Evolutionary conservation across 2,113 vertebrate species (phyloP), one percentile per base, ranked within the genome.

Genomic region (Hippocampus barbouri): DNA sequence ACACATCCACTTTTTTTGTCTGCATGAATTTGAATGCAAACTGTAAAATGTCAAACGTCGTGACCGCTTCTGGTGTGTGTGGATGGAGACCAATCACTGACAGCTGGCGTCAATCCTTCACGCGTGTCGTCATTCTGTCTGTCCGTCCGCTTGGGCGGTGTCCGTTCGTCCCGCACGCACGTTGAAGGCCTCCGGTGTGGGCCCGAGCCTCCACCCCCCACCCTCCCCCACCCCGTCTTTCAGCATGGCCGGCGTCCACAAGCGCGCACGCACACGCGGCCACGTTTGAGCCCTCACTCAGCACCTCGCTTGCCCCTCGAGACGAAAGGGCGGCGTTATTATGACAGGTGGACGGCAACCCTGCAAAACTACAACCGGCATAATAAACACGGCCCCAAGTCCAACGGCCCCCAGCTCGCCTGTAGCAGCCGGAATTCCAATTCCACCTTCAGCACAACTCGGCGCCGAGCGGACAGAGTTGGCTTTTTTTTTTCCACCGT

Each of bases 281-380:
- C 63, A 74, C 57, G 14, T 61, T 61, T 38, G 15, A 34, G 27
- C 45, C 27, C 69, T 84, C 83, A 83, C 71, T 83, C 87, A 77
- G 80, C 83, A 77, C 62, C 72, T 65, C 45, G 21, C 41, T 5
- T 40, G 16, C 49, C 34, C 65, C 51, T 18, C 3, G 11, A 59
- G 56, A 59, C 27, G 25, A 59, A 59, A 59, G 85, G 84, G 70
- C 82, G 81, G 75, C 57, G 88, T 70, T 93, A 86, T 93, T 93
- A 91, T 93, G 89, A 90, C 92, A 93, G 92, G 89, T 93, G 92
- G 90, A 85, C 77, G 62, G 15, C 27, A 34, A 23, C 59, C 14
- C 59, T 8, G 27, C 34, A 61, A 61, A 61, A 34, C 25, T 34
- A 61, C 59, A 61, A 61, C 16, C 59, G 7, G 27, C 59, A 61